These are phyloP conservation scores for Catostylus mosaicus DNA, from an alignment of 30 jellyfish, hydroid and myxozoan species.

Conservation along the genomic window DNA sequence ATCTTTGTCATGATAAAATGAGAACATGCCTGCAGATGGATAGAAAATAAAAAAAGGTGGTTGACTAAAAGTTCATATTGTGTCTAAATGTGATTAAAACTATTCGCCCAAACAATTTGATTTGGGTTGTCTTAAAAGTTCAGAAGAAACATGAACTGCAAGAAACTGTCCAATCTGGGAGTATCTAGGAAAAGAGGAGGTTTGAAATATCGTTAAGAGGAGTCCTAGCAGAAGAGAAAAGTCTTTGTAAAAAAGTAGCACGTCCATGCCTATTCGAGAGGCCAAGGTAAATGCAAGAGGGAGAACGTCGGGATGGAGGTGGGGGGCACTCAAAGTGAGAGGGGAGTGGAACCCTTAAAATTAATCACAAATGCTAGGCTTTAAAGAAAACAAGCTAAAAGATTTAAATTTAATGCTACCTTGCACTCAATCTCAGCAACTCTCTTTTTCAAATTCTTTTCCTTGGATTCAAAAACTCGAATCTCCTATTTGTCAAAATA, in stretches of 20 bases:
- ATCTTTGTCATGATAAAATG: neutral
- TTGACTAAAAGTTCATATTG: too few species aligned
- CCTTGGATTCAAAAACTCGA: slow-evolving; percentile 27
- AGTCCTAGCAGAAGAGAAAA: too few species aligned
- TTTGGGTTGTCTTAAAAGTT: too few species aligned
- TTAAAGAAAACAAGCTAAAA: neutral
- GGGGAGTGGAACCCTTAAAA: neutral
- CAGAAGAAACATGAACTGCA: too few species aligned
- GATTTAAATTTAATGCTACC: slow-evolving; percentile 8
- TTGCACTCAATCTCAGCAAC: slow-evolving; percentile 60
- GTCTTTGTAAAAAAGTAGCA: too few species aligned
- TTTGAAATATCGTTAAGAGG: too few species aligned
- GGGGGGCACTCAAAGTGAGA: neutral
- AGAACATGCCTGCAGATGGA: neutral
- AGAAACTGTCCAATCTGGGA: too few species aligned
- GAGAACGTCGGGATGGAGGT: neutral
- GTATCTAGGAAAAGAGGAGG: too few species aligned
- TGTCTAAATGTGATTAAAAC: too few species aligned
- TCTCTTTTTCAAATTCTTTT: slow-evolving; percentile 34
- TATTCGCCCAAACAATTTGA: too few species aligned
- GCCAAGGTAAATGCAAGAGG: neutral
- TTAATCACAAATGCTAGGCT: neutral
- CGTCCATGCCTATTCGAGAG: neutral
- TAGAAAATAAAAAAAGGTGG: too few species aligned
- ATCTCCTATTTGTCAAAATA: slow-evolving; percentile 25